phyloP scores from a whole-genome alignment of 53 echinoderm and acorn worm genomes.

The Echinometra lucunter region DNA sequence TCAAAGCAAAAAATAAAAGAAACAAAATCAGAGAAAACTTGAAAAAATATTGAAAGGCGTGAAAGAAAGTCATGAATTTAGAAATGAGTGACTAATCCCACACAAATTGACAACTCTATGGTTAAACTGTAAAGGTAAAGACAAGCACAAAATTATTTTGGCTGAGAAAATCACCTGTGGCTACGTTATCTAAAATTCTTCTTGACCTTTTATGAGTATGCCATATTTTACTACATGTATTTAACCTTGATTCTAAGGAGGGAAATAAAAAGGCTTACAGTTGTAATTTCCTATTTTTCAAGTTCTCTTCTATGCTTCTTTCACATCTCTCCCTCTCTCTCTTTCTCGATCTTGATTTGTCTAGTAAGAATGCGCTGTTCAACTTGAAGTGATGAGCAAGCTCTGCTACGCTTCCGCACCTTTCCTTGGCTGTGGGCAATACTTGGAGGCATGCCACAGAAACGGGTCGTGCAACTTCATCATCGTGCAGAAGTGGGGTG shows the following conservation, averaged over 20 bases:
- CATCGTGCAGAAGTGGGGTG: background rate
- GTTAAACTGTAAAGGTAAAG: background rate
- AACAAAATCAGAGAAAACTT: too few relatives aligned
- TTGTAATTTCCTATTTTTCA: background rate
- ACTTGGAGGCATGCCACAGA: background rate
- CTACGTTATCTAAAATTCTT: background rate
- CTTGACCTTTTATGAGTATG: background rate
- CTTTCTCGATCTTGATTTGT: background rate
- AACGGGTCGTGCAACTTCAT: conserved; percentile 19
- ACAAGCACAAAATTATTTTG: background rate
- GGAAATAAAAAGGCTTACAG: background rate
- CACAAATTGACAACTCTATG: too few relatives aligned
- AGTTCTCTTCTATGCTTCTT: background rate
- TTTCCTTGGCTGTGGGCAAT: background rate
- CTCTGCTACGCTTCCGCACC: conserved; percentile 2
- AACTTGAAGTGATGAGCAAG: conserved; percentile 37
- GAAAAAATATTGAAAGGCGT: too few relatives aligned
- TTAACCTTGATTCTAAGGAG: background rate
- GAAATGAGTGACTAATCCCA: too few relatives aligned
- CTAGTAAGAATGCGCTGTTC: background rate
- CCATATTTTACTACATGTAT: background rate
- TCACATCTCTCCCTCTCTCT: background rate
- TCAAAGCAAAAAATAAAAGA: too few relatives aligned
- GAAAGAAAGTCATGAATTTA: too few relatives aligned
- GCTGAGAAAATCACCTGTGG: background rate